Conservation (phyloP, 2,888 invertebrate genomes). For the Lepidonotus clava region DNA sequence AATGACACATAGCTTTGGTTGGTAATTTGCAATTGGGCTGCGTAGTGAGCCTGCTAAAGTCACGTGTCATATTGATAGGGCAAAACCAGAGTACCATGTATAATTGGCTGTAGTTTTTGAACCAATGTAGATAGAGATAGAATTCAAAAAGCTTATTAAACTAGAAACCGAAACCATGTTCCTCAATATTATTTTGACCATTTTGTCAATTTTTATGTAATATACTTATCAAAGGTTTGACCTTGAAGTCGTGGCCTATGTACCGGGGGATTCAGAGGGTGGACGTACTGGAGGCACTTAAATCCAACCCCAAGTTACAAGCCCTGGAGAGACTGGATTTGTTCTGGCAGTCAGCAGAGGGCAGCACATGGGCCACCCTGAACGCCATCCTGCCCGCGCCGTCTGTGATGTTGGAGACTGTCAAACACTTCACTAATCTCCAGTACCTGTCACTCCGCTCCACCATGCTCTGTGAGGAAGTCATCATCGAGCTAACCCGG, state of each 20-base stretch:
- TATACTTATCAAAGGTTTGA: constrained; percentile 58
- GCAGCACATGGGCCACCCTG: constrained; percentile 68
- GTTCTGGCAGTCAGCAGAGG: constrained; percentile 67
- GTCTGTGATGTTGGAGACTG: constrained; percentile 60
- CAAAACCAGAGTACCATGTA: no score
- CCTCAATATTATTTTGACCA: no score
- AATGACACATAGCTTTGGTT: no score
- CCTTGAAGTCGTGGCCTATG: constrained; percentile 73
- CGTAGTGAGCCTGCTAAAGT: no score
- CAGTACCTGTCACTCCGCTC: constrained; percentile 69
- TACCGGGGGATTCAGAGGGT: constrained; percentile 63
- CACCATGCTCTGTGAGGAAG: constrained; percentile 69
- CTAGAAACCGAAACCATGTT: no score
- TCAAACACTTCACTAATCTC: constrained; percentile 66
- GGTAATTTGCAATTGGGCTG: no score
- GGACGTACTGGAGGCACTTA: constrained; percentile 69
- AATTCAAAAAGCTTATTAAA: no score
- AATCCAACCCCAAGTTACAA: constrained; percentile 68
- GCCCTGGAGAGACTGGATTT: constrained; percentile 69
- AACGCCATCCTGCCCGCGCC: constrained; percentile 68
- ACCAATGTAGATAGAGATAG: no score
- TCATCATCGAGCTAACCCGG: constrained; percentile 66
- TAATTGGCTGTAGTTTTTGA: no score
- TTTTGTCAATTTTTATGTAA: no score
- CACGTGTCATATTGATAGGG: no score